Evolutionary conservation across 2,113 vertebrate genomes (phyloP), one percentile per base, ranked within the genome.

Genomic region (Silurus asotus): DNA sequence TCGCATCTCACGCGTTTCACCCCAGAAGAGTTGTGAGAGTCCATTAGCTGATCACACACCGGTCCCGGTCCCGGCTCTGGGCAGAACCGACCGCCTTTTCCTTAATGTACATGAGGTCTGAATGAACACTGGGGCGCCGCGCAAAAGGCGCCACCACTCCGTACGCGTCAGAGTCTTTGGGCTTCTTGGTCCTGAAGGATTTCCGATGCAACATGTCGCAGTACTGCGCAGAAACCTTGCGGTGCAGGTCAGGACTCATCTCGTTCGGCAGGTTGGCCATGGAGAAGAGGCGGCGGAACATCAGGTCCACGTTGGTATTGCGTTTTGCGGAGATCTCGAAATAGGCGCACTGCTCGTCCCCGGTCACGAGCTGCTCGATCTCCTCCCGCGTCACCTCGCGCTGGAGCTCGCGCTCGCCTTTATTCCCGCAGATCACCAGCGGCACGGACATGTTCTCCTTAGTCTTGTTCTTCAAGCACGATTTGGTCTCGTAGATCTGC

Each of bases 161-260:
- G 1, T 97, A 98, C n/a, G 98, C 97, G 23, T 98, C 97, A 0
- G 94, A 93, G 0, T 94, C 93, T 48, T 61, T 80, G 28, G 56
- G 77, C 28, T 80, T 80, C 19, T 80, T 80, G 0, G 97, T 96
- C 56, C 97, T 97, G 85, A 96, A 87, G 0, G 96, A 94, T 90
- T 98, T 98, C 81, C 96, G 94, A 88, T 96, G 97, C 90, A 99
- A 92, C 90, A 97, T 96, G 92, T 99, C 97, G 53, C 97, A 97
- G 93, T 98, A 96, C 92, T 98, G 98, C 85, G 97, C 95, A 0
- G 97, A 99, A 20, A 99, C 96, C 74, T 98, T 98, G 83, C 97
- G 95, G 93, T 99, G 98, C 19, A 99, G 94, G 94, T 98, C 97
- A 0, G 98, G 98, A 93, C 98, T 99, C 98, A 99, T 99, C 87